Base-by-base conservation (phyloP, 2,113 vertebrate species). In the Hyperopisus bebe region DNA sequence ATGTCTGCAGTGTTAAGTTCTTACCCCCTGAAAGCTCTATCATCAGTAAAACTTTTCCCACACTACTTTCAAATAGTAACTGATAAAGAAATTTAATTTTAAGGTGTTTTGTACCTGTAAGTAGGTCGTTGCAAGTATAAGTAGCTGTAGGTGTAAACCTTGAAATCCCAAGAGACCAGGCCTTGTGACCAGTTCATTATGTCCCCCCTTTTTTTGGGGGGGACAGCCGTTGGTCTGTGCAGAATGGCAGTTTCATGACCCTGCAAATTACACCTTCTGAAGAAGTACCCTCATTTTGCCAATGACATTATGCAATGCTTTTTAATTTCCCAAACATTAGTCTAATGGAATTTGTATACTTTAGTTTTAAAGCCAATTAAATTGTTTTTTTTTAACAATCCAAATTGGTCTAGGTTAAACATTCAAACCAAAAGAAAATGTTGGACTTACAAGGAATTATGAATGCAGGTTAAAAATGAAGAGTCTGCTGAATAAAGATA, bases 161-260 rank as follows among this genome's bases (percentile, higher is more conserved):
- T 31, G 9, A 70, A 70, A 4, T 31, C 62, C 62, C 62, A 31
- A 70, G 27, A 27, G n/a, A 27, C n/a, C 27, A 70, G 24, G 58
- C 8, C 58, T n/a, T 10, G 58, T n/a, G 51, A 9, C 9, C 51
- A 84, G 86, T 88, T 88, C 46, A 89, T n/a, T 90, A 66, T 86
- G 55, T 91, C 48, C 84, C 53, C 35, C 7, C 84, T 90, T 90
- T 90, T 90, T 53, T 88, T 21, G 47, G 46, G 46, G 46, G 46
- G 91, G 87, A 53, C 89, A 87, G 24, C 87, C 35, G 3, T 87
- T 88, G 17, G 27, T 83, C 89, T 88, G 87, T 62, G 87, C 62
- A 90, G 80, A 90, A 89, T 89, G 87, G 77, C 87, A 87, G 77
- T 55, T 83, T 83, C 55, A 58, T 89, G 90, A 87, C 88, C 44